Percentiles rank a stretch among this genome's conserved stretches.
Conservation (phyloP, 2,797 vertebrate genomes). For the Falco concolor region DNA sequence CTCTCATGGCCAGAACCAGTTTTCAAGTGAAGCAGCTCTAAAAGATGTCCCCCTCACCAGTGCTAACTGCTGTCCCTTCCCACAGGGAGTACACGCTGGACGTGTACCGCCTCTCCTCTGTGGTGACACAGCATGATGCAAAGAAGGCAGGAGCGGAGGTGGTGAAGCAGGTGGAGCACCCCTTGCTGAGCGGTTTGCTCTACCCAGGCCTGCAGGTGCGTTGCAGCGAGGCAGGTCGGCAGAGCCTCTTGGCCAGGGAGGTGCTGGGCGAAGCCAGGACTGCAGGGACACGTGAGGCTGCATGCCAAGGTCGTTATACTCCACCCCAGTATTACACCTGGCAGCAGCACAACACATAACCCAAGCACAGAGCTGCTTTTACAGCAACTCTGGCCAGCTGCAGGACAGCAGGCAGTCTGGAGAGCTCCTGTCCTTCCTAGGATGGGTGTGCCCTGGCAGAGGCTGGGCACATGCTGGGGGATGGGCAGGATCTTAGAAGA, state of each 20-base stretch:
- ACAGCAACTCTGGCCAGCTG: not conserved
- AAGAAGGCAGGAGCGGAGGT: slow-evolving; percentile 98
- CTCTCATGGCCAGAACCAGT: not conserved
- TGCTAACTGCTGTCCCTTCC: not conserved
- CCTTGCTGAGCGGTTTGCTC: slow-evolving; percentile 91
- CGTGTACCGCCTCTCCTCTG: slow-evolving; percentile 90
- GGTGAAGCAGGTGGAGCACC: slow-evolving; percentile 97
- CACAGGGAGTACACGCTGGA: slow-evolving; percentile 93
- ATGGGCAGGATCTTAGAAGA: not conserved
- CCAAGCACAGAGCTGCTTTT: not conserved
- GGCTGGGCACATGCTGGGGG: not conserved
- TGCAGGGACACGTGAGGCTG: rapidly evolving
- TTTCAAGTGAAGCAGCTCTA: not conserved
- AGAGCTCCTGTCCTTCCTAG: not conserved
- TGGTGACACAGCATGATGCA: slow-evolving; percentile 93
- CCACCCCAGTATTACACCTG: not conserved
- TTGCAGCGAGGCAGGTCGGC: not conserved
- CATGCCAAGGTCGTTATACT: rapidly evolving
- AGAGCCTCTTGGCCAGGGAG: not conserved
- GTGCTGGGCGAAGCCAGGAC: not conserved
- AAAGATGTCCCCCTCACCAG: rapidly evolving
- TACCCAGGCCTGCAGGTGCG: slow-evolving; percentile 94
- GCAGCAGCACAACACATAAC: not conserved
- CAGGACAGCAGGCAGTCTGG: not conserved
- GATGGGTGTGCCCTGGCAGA: not conserved